These are phyloP conservation scores for Solenopsis fugax DNA, from an alignment of 1,140 invertebrate genomes.

Conservation along the genomic window DNA sequence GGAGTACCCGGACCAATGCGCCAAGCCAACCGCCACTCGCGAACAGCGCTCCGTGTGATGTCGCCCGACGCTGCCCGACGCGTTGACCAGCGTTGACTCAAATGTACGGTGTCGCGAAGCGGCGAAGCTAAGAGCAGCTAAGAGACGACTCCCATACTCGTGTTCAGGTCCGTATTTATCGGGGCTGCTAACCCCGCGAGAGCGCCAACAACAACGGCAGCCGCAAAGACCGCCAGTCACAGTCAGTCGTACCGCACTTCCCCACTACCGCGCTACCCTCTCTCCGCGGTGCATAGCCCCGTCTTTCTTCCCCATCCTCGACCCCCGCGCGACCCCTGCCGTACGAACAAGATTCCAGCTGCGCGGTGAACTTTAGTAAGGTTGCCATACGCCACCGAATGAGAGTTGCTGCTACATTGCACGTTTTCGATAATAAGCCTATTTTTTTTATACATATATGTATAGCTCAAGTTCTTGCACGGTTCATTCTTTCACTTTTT, in stretches of 20 bases:
- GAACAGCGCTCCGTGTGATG: not conserved
- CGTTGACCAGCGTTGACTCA: too few relatives aligned
- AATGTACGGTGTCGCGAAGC: not conserved
- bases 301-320: too few relatives aligned
- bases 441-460: too few relatives aligned
- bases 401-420: not conserved
- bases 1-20: too few relatives aligned
- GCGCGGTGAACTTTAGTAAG: constrained; percentile 13
- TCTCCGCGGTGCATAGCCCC: not conserved
- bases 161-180: constrained; percentile 21
- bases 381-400: not conserved
- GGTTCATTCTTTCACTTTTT: too few relatives aligned
- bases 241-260: not conserved
- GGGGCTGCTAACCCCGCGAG: constrained; percentile 29
- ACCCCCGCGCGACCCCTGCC: too few relatives aligned
- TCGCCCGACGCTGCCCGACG: not conserved
- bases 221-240: too few relatives aligned
- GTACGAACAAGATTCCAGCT: not conserved
- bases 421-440: too few relatives aligned
- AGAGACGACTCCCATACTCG: not conserved
- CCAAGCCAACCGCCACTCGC: too few relatives aligned
- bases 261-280: not conserved
- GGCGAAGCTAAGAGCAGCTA: not conserved
- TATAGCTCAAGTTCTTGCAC: too few relatives aligned
- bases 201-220: not conserved